A percentile compares a stretch with the other conserved stretches of the same genome.
Conservation (phyloP, 2,113 vertebrate species). For the Protomyctophum bolini region DNA sequence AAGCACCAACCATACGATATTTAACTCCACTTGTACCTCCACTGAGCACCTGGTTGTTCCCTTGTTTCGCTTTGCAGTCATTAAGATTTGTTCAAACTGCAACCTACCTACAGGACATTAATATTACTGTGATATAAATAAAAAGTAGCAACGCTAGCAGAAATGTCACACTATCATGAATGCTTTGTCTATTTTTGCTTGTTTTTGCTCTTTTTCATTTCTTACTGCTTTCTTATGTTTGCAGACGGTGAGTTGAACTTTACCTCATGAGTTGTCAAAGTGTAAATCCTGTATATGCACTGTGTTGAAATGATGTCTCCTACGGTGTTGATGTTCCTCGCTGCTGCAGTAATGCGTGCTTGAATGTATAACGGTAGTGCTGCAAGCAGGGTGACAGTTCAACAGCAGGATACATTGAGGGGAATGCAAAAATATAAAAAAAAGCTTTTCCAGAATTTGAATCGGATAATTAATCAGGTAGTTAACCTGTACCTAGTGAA, state of each 20-base stretch:
- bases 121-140: slow-evolving; percentile 10
- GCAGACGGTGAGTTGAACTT: slow-evolving; percentile 99
- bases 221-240: slow-evolving; percentile 99
- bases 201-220: slow-evolving; percentile 88
- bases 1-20: too few relatives aligned
- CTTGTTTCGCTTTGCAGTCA: background rate
- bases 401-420: slow-evolving; percentile 24
- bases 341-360: slow-evolving; percentile 41
- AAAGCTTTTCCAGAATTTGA: too few relatives aligned
- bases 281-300: slow-evolving; percentile 85
- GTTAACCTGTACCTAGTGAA: too few relatives aligned
- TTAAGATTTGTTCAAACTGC: slow-evolving; percentile 26
- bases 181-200: slow-evolving; percentile 85
- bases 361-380: slow-evolving; percentile 24
- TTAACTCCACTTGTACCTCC: too few relatives aligned
- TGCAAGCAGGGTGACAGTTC: slow-evolving; percentile 12
- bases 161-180: slow-evolving; percentile 81
- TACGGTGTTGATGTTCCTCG: slow-evolving; percentile 39
- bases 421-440: slow-evolving; percentile 26
- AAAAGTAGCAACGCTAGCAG: slow-evolving; percentile 33
- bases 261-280: slow-evolving; percentile 87
- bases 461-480: too few relatives aligned
- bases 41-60: too few relatives aligned
- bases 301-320: slow-evolving; percentile 66
- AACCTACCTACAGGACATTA: slow-evolving; percentile 38